Evolutionary conservation across 1,140 invertebrate species (phyloP).

Genomic region (Cydia fagiglandana): DNA sequence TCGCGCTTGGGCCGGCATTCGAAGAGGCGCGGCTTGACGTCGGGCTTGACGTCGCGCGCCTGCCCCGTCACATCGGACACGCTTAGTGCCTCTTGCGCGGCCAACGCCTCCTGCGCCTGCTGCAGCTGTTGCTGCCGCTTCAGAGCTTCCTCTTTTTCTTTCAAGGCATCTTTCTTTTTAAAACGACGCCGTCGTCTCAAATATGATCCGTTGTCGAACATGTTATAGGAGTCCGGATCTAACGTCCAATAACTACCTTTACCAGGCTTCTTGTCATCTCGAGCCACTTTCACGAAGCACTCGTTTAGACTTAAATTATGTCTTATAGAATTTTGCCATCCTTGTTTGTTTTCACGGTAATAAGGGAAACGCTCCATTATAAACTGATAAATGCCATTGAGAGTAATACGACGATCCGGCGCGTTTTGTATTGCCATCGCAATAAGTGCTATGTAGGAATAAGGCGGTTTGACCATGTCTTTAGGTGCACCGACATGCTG

Average conservation of each 20-base stretch:
- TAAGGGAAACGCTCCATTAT: constrained; percentile 99
- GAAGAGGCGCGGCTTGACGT: constrained; percentile 80
- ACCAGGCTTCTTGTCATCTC: constrained; percentile 95
- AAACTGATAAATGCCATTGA: constrained; percentile 99
- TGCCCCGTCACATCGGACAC: constrained; percentile 67
- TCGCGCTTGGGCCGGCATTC: constrained; percentile 84
- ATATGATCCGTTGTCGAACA: constrained; percentile 99
- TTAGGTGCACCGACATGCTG: constrained; percentile 86
- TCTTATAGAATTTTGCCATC: constrained; percentile 97
- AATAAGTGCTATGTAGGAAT: constrained; percentile 98
- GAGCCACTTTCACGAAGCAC: constrained; percentile 97
- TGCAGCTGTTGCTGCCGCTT: constrained; percentile 86
- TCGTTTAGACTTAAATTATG: constrained; percentile 99
- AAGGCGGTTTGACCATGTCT: constrained; percentile 97
- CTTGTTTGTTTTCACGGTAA: constrained; percentile 97
- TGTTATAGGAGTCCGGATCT: constrained; percentile 97
- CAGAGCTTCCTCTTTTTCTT: constrained; percentile 92
- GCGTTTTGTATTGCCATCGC: constrained; percentile 98
- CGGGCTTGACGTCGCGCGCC: constrained; percentile 75
- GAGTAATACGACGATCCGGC: constrained; percentile 95
- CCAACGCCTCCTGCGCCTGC: constrained; percentile 73
- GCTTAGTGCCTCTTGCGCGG: constrained; percentile 78
- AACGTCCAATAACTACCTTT: constrained; percentile 99
- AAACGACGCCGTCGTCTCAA: constrained; percentile 93
- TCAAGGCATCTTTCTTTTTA: constrained; percentile 96